These are phyloP conservation scores for Hippopotamus amphibius DNA, from an alignment of 2,113 vertebrate genomes.

Conservation along the genomic window DNA sequence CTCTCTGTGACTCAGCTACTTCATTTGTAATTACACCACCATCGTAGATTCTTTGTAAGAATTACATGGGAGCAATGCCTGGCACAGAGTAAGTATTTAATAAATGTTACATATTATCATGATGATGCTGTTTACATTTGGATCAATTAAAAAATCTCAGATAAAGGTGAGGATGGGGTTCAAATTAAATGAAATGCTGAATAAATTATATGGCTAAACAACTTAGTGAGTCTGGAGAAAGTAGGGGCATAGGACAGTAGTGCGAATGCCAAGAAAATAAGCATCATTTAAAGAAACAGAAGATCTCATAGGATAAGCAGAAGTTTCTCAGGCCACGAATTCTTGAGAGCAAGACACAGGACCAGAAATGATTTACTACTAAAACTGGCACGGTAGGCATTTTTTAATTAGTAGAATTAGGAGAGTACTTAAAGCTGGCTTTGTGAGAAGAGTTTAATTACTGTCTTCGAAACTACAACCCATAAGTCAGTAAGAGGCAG, in stretches of 20 bases:
- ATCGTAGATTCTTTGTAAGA: neutral
- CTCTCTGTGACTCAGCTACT: neutral
- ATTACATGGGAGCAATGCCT: neutral
- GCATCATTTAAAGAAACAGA: conserved; percentile 29
- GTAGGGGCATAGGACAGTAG: neutral
- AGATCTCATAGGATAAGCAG: neutral
- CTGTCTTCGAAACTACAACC: conserved; percentile 59
- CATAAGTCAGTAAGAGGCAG: conserved; percentile 30
- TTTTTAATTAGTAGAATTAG: conserved; percentile 71
- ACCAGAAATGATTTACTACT: conserved; percentile 57
- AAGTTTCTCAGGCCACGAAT: neutral
- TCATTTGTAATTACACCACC: neutral
- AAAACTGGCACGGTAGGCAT: neutral
- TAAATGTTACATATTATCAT: neutral
- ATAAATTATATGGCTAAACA: neutral
- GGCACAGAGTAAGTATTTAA: neutral
- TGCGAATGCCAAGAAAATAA: neutral
- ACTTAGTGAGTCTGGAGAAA: neutral
- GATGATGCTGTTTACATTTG: neutral
- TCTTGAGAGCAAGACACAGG: neutral
- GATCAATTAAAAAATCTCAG: conserved; percentile 41
- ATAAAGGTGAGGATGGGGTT: neutral
- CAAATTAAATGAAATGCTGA: neutral
- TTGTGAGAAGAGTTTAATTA: conserved; percentile 67
- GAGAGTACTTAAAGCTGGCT: conserved; percentile 56